phyloP scores from a whole-genome alignment of 2,888 invertebrate species.

The Psococerastis gibbosa region DNA sequence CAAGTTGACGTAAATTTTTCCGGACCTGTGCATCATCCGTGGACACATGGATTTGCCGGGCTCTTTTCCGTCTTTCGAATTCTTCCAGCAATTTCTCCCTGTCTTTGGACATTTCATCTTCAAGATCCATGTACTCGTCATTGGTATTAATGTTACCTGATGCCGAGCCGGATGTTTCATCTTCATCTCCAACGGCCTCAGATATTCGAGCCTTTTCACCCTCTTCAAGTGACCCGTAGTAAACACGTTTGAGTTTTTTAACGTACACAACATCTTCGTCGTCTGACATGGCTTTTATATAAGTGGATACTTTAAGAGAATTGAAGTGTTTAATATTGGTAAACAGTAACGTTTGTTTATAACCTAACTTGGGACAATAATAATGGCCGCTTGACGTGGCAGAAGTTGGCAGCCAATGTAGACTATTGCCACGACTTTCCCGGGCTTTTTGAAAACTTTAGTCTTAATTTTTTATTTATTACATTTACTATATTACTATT shows the following conservation, averaged over 20 bases:
- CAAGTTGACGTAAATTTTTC: conserved; percentile 72
- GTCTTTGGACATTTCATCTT: conserved; percentile 70
- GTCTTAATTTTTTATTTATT: no score
- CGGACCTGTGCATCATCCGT: conserved; percentile 96
- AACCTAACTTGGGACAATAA: no score
- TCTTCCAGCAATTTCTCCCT: conserved; percentile 86
- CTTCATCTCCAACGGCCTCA: conserved; percentile 31
- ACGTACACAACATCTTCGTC: conserved; percentile 57
- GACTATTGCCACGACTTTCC: no score
- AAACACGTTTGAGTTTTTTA: conserved; percentile 57
- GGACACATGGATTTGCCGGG: conserved; percentile 91
- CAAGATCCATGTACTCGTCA: conserved; percentile 65
- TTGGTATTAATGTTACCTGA: conserved; percentile 45
- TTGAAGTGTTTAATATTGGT: no score
- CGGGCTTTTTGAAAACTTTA: no score
- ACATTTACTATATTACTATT: no score
- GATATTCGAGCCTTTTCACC: conserved; percentile 52
- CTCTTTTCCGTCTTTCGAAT: conserved; percentile 79
- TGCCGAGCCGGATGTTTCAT: conserved; percentile 33
- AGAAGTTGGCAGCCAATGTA: no score
- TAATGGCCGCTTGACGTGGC: neutral
- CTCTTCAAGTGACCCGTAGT: conserved; percentile 83
- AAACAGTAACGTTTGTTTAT: no score
- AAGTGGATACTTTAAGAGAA: no score
- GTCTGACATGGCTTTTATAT: conserved; percentile 80